These are phyloP conservation scores for Oryzias dopingdopingensis DNA, from an alignment of 2,797 vertebrate species.

Conservation along the genomic window DNA sequence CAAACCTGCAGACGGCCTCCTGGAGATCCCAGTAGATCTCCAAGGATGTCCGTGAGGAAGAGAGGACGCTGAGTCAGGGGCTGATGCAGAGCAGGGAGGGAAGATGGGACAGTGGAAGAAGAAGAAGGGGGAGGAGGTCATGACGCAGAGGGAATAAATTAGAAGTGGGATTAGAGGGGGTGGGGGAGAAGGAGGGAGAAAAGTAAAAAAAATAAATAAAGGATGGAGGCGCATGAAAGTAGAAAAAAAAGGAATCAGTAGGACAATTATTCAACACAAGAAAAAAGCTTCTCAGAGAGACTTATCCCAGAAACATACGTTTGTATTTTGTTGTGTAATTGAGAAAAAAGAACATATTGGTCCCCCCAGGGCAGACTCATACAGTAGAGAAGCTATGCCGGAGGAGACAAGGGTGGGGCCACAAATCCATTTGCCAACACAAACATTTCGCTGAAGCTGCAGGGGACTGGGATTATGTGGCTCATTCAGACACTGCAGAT, in stretches of 20 bases:
- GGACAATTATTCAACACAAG: background rate
- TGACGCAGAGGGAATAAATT: background rate
- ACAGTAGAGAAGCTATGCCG: conserved; percentile 75
- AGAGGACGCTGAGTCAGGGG: background rate
- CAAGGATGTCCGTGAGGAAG: background rate
- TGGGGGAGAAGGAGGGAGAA: background rate
- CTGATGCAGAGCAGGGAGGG: background rate
- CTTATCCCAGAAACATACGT: conserved; percentile 38
- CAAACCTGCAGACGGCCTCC: too few species aligned
- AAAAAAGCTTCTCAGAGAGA: conserved; percentile 9
- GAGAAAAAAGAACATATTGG: conserved; percentile 77
- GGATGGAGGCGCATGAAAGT: background rate
- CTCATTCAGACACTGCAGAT: conserved; percentile 77
- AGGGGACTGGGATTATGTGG: conserved; percentile 69
- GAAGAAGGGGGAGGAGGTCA: background rate
- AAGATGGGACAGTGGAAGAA: background rate
- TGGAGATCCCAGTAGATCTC: too few species aligned
- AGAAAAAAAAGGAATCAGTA: background rate
- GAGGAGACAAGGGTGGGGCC: conserved; percentile 58
- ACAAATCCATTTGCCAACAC: conserved; percentile 51
- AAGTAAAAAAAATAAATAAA: background rate
- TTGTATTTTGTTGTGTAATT: conserved; percentile 71
- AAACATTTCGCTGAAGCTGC: conserved; percentile 41
- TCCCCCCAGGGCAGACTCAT: conserved; percentile 80
- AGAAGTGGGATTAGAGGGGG: background rate